Base-by-base conservation (phyloP, 2,113 vertebrate genomes). In the Perccottus glenii region DNA sequence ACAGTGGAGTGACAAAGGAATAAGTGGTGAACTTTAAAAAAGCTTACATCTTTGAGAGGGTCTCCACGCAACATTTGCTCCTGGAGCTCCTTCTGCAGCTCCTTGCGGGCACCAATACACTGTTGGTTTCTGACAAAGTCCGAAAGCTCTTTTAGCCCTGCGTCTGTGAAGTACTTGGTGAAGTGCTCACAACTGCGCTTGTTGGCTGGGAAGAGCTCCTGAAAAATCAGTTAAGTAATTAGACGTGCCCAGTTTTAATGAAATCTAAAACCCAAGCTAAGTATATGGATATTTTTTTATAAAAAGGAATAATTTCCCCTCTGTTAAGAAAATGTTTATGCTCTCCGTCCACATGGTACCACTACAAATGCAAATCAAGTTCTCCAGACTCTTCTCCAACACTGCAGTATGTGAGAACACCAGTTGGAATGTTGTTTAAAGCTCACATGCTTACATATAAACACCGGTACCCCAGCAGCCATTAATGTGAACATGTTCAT, bases 201-300 rank as follows among this genome's bases (percentile, higher is more conserved):
- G 90, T 98, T 98, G 84, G 96, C 95, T 65, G 98, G 96, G 82
- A 99, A 99, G 64, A 98, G 93, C 89, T 99, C 98, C 96, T 99
- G 82, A 70, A 76, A 88, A 64, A 74, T 74, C 12, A 65, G 9
- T 70, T 47, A 74, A 74, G 72, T 10, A 61, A 6, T 62, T 51
- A 74, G 15, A 43, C 36, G 46, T 27, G 19, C 19, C 19, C 19
- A 27, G 19, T 27, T 27, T 27, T 27, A 27, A 27, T 27, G 3
- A 27, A 27, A 2, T 27, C 19, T 27, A 27, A 27, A 3, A 27
- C 19, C 19, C 19, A 27, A 27, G 19, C 19, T 27, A 27, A 27
- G 19, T 27, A 27, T 27, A 27, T 27, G 1, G 19, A 27, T 27
- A 27, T 27, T 27, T 27, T 27, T 27, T 27, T n/a, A n/a, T n/a